phyloP scores from a whole-genome alignment of 2,888 invertebrate genomes.

The Ashinkailepas kermadecensis region DNA sequence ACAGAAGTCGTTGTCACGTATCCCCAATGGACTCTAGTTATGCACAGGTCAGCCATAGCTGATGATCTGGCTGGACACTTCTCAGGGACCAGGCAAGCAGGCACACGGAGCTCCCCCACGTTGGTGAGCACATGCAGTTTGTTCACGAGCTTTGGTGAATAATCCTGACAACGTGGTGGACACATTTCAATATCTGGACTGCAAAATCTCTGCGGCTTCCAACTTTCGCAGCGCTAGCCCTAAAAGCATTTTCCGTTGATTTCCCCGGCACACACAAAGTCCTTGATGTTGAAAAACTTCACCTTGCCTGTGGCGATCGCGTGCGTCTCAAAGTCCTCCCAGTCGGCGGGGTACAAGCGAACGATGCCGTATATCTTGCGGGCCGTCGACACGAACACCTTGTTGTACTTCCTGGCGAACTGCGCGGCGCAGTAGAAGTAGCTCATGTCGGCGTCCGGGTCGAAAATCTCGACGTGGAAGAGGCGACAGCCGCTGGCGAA shows the following conservation, averaged over 20 bases:
- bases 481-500: conserved; percentile 14
- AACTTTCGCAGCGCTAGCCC: no score
- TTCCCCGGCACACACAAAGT: neutral
- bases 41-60: no score
- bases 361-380: neutral
- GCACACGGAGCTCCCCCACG: no score
- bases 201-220: no score
- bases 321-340: neutral
- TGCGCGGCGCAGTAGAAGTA: conserved; percentile 9
- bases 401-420: neutral
- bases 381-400: neutral
- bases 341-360: neutral
- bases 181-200: no score
- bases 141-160: no score
- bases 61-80: no score
- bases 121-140: no score
- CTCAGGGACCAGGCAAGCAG: no score
- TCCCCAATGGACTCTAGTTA: no score
- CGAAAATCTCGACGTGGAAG: conserved; percentile 18
- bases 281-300: conserved; percentile 14
- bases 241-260: neutral
- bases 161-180: no score
- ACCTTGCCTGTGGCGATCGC: conserved; percentile 1
- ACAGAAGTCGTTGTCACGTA: no score
- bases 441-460: neutral